Percentiles rank a stretch among this genome's conserved stretches.
These are phyloP conservation scores for Felis catus DNA, from an alignment of 2,113 vertebrate genomes.

Conservation along the genomic window F.catus_Fca126_mat1.0 CM031415.1:161233501-161234000, in stretches of 20 bases:
- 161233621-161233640: slow-evolving; percentile 64
- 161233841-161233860: slow-evolving; percentile 50
- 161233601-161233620: slow-evolving; percentile 62
- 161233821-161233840: slow-evolving; percentile 33
- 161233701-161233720: slow-evolving; percentile 39
- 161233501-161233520: neutral
- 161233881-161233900: slow-evolving; percentile 39
- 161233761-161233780: slow-evolving; percentile 52
- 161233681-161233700: slow-evolving; percentile 56
- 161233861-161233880: slow-evolving; percentile 55
- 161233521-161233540: neutral
- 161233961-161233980: slow-evolving; percentile 55
- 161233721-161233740: slow-evolving; percentile 60
- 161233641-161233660: slow-evolving; percentile 61
- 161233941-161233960: slow-evolving; percentile 24
- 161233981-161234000: slow-evolving; percentile 46
- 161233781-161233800: slow-evolving; percentile 29
- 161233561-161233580: slow-evolving; percentile 43
- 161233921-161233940: neutral
- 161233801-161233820: slow-evolving; percentile 31
- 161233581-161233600: slow-evolving; percentile 61
- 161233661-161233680: slow-evolving; percentile 58
- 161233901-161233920: slow-evolving; percentile 44
- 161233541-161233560: neutral
- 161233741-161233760: slow-evolving; percentile 74